Base-by-base conservation (phyloP, 2,113 vertebrate genomes). In the Cyprinodon tularosa region DNA sequence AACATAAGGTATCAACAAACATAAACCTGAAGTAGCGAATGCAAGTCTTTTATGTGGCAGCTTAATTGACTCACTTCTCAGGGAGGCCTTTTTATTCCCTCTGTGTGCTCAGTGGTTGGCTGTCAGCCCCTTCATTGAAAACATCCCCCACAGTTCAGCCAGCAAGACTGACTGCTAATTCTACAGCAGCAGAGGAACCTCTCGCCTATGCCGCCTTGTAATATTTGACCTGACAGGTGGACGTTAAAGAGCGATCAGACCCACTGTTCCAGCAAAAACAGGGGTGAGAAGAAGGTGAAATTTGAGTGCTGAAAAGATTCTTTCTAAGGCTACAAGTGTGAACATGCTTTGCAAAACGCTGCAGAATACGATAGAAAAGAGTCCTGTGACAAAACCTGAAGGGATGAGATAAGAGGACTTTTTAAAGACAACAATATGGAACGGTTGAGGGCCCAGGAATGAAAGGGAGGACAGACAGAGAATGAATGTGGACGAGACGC, bases 91-190 rank as follows among this genome's bases (percentile, higher is more conserved):
- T 73, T 84, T 59, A 3, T 62, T 65, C 64, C 3, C 44, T 0
- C 45, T 70, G 76, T 76, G 77, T 83, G 76, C 69, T 42, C 74
- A 72, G 83, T 44, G 48, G 74, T 70, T 42, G 70, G 70, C 57
- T 36, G 68, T 76, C 61, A 36, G 42, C 74, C 53, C 3, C 22
- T 40, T 37, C 9, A 50, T 74, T 82, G 71, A 71, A 67, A 77
- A 14, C 59, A 1, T 59, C 76, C 74, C 82, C 74, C 39, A 37
- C 0, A 0, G 76, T 14, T 66, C 76, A 20, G 37, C 44, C 81
- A 66, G 59, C 78, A 76, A 78, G 72, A 74, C 57, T 22, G 70
- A 86, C 67, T 62, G 4, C 83, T 87, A 84, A 89, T 90, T 87
- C 88, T 62, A 70, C 77, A 66, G 44, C 68, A 81, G 66, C 74